Evolutionary conservation across 2,888 invertebrate species (phyloP), one percentile per base, ranked within the genome.

Genomic region (Cabera pusaria): DNA sequence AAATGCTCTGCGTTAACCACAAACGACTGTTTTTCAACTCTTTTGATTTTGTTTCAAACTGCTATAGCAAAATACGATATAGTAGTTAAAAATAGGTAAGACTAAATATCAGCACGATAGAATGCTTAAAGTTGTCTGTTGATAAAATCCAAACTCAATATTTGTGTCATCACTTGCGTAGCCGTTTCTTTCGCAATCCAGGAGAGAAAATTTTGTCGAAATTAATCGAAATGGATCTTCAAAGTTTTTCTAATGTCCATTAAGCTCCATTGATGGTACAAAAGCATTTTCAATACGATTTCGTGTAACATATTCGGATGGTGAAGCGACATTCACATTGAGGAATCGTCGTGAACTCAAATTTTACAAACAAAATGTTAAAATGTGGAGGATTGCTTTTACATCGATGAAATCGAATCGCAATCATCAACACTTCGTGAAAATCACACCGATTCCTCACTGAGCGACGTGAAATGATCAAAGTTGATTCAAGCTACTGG

Each of bases 301-400:
- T 64, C 59, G 61, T 56, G 44, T 49, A 56, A 61, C 46, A 64
- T 53, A 58, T 51, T 53, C 66, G 64, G 70, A 79, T 83, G 85
- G 64, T 66, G 48, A 85, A 85, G 81, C 84, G 69, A 86, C 82
- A 82, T 73, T 72, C 57, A 78, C 52, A 59, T 48, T 72, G 74
- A 67, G 68, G 65, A 75, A 72, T 77, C 55, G 76, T 73, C 64
- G 49, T 14, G 10, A 5, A 5, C 5, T 3, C 18, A 27, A 17
- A 22, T 1, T 26, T 10, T 21, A 33, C 6, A 39, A 36, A 36
- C 19, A 25, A 21, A 20, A 8, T n/a, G 23, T 20, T n/a, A 75
- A 85, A 85, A 80, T 82, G 78, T 81, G 73, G 80, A 80, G 23
- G 71, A 85, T 85, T 84, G 84, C 81, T 32, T 57, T 35, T 31